A percentile compares a stretch with the other conserved stretches of the same genome.
Evolutionary conservation across 1,140 invertebrate species (phyloP).

Genomic region (Hylaeus anthracinus): DNA sequence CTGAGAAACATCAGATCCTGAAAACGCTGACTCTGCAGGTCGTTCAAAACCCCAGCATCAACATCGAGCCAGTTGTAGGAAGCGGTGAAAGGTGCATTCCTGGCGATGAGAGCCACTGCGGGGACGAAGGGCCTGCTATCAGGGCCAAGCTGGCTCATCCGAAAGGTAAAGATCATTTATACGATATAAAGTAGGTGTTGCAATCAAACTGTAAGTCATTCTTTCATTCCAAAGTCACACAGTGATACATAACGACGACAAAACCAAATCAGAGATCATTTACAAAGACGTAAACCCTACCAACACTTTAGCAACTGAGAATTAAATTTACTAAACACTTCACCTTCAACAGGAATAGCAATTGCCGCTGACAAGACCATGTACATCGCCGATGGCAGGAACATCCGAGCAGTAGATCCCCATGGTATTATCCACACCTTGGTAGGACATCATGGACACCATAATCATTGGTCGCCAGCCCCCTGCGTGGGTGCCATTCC

Average conservation of each 20-base stretch:
- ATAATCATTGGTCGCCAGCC: conserved; percentile 94
- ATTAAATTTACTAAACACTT: no score
- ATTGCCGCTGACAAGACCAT: conserved; percentile 95
- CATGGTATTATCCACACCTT: conserved; percentile 96
- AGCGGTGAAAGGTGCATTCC: conserved; percentile 98
- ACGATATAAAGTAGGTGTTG: no score
- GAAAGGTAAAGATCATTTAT: conserved; percentile 86
- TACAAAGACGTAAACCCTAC: no score
- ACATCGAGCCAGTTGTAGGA: conserved; percentile 95
- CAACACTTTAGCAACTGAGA: no score
- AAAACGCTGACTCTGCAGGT: conserved; percentile 88
- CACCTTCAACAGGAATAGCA: conserved; percentile 84
- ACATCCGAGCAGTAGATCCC: conserved; percentile 94
- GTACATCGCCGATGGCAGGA: conserved; percentile 97
- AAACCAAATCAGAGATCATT: no score
- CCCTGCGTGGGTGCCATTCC: conserved; percentile 91
- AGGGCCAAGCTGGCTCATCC: conserved; percentile 96
- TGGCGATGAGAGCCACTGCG: conserved; percentile 94
- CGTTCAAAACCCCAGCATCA: conserved; percentile 90
- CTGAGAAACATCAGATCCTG: conserved; percentile 94
- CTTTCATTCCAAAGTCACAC: no score
- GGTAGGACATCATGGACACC: conserved; percentile 95
- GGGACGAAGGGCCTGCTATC: conserved; percentile 94
- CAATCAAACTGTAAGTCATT: neutral
- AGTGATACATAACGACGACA: no score